phyloP scores from a whole-genome alignment of 2,888 invertebrate genomes.

The Cactoblastis cactorum region DNA sequence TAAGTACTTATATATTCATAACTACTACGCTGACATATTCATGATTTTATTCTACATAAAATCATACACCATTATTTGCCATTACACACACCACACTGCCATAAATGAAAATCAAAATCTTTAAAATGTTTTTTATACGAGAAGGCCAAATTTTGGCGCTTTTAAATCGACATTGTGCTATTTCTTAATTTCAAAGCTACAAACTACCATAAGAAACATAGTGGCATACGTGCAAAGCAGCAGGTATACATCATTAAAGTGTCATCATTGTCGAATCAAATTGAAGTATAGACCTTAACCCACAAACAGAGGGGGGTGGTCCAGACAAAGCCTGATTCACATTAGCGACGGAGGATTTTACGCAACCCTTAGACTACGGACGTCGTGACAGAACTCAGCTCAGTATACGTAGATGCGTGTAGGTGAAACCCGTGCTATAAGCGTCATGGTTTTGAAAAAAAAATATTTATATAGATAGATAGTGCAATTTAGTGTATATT shows the following conservation, averaged over 20 bases:
- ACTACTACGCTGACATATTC: too few relatives aligned
- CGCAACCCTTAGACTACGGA: not conserved
- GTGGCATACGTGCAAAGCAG: not conserved
- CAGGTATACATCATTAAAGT: not conserved
- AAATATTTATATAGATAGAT: not conserved
- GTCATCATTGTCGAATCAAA: not conserved
- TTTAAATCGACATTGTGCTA: too few relatives aligned
- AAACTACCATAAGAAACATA: too few relatives aligned
- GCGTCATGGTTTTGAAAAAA: not conserved
- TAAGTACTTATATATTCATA: too few relatives aligned
- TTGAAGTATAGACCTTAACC: constrained; percentile 1
- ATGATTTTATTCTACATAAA: too few relatives aligned
- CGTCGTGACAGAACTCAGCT: not conserved
- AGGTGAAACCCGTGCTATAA: not conserved
- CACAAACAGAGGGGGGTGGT: not conserved
- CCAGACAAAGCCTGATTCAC: not conserved
- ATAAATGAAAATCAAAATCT: too few relatives aligned
- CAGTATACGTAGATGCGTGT: not conserved
- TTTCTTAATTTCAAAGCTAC: too few relatives aligned
- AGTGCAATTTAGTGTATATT: too few relatives aligned
- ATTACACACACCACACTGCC: too few relatives aligned
- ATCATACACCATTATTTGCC: too few relatives aligned
- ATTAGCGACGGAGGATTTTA: not conserved
- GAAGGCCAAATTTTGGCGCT: too few relatives aligned
- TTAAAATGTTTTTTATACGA: too few relatives aligned